phyloP scores from a whole-genome alignment of 2,797 vertebrate species.

The Dermochelys coriacea region DNA sequence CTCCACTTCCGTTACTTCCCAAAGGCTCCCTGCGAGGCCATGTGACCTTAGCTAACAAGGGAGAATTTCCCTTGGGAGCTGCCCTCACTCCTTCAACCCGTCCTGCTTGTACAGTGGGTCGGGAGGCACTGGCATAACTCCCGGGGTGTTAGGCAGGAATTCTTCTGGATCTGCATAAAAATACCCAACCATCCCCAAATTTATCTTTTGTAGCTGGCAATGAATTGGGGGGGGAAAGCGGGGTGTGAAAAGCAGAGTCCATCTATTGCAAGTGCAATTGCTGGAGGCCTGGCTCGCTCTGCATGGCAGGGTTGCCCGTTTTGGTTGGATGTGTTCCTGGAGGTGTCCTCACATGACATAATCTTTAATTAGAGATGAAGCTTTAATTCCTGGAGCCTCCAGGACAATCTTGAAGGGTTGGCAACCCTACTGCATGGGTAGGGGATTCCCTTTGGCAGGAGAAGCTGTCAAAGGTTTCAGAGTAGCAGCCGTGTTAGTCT shows the following conservation, averaged over 20 bases:
- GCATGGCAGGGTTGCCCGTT: neutral
- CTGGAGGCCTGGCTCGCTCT: neutral
- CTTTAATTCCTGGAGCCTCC: neutral
- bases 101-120: neutral
- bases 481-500: no score
- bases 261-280: neutral
- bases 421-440: neutral
- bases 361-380: neutral
- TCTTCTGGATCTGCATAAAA: neutral
- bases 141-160: neutral
- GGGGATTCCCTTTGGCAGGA: neutral
- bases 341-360: neutral
- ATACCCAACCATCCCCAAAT: neutral
- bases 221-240: neutral
- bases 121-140: neutral
- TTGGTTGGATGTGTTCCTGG: neutral
- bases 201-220: neutral
- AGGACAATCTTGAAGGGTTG: neutral
- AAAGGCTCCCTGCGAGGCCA: neutral
- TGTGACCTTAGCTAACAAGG: no score
- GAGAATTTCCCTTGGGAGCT: neutral
- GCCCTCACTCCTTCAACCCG: no score
- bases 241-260: neutral
- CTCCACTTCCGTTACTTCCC: neutral
- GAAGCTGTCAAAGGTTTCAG: no score